These are phyloP conservation scores for Cricetomys ansorgei DNA, from an alignment of 2,113 vertebrate genomes.

Conservation along the genomic window DNA sequence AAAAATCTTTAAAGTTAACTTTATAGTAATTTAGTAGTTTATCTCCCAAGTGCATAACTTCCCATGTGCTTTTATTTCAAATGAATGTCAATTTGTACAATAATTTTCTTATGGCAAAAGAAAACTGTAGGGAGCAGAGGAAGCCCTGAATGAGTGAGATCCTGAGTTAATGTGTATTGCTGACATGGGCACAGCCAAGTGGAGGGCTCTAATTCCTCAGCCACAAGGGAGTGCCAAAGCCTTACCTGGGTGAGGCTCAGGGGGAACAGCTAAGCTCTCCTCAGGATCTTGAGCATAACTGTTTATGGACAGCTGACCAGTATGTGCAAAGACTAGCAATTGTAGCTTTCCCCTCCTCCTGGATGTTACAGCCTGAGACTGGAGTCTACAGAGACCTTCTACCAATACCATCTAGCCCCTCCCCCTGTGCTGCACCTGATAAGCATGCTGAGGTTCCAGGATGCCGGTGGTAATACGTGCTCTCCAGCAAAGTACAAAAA, in stretches of 20 bases:
- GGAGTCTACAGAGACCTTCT: background rate
- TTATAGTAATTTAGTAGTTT: background rate
- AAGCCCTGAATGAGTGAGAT: background rate
- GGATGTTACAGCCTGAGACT: background rate
- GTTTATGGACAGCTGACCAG: background rate
- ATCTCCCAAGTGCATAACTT: background rate
- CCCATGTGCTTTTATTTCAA: background rate
- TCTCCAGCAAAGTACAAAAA: background rate
- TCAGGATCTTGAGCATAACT: background rate
- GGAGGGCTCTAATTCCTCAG: background rate
- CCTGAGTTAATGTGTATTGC: background rate
- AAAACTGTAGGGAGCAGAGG: background rate
- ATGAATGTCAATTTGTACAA: background rate
- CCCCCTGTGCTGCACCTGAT: background rate
- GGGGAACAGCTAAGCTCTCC: background rate
- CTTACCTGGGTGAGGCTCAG: background rate
- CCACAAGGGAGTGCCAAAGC: background rate
- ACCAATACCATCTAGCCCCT: background rate
- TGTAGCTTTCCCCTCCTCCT: background rate
- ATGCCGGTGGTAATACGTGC: too few relatives aligned
- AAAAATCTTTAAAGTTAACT: conserved; percentile 6
- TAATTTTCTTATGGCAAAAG: background rate
- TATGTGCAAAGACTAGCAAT: background rate
- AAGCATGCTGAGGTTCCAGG: background rate
- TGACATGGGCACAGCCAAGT: background rate